Evolutionary conservation across 1,140 invertebrate species (phyloP).

Genomic region (Bombus difficillimus): DNA sequence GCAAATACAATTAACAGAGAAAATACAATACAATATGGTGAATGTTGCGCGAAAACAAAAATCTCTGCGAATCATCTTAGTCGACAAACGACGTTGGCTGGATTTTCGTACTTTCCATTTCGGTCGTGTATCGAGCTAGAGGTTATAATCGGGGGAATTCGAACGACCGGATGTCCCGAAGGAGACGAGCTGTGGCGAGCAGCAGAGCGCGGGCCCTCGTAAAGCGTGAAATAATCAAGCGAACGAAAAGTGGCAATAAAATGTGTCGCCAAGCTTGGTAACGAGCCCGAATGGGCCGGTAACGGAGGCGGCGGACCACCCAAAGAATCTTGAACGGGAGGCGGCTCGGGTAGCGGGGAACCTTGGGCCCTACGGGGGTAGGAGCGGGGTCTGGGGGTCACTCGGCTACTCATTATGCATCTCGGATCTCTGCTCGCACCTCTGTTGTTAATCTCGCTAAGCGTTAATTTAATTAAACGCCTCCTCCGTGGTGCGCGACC

Average conservation of each 20-base stretch:
- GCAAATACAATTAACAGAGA: no score
- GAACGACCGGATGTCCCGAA: conserved; percentile 59
- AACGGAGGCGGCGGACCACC: conserved; percentile 78
- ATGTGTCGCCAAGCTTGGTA: conserved; percentile 78
- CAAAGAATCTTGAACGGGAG: conserved; percentile 77
- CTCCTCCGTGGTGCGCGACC: conserved; percentile 61
- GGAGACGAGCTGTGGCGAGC: background rate
- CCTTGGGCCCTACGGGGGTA: conserved; percentile 27
- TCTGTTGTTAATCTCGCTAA: conserved; percentile 82
- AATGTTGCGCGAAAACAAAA: no score
- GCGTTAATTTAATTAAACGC: conserved; percentile 83
- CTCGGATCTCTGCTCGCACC: conserved; percentile 82
- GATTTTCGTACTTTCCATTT: conserved; percentile 36
- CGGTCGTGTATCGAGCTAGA: background rate
- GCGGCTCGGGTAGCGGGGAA: conserved; percentile 35
- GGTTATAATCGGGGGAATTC: conserved; percentile 41
- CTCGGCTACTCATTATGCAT: conserved; percentile 81
- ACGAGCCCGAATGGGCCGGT: conserved; percentile 74
- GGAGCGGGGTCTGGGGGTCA: conserved; percentile 57
- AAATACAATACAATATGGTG: no score
- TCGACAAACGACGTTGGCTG: background rate
- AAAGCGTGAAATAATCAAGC: conserved; percentile 79
- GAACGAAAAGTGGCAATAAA: conserved; percentile 81
- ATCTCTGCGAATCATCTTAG: background rate
- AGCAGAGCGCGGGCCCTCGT: conserved; percentile 69